Base-by-base conservation (phyloP, 2,888 invertebrate species). In the Salticus scenicus region DNA sequence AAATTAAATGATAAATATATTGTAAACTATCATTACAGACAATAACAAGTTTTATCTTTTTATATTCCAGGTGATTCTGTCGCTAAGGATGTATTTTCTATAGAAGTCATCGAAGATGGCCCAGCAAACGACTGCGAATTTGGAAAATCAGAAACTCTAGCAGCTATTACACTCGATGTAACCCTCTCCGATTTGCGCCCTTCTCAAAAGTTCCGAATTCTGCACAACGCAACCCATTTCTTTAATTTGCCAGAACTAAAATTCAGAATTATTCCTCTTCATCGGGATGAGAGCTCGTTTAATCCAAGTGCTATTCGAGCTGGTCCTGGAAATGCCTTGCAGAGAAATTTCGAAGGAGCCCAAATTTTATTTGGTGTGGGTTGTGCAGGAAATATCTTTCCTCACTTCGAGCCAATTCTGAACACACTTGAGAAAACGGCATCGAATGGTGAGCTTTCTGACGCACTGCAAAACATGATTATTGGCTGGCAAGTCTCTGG, bases 331-430 rank as follows among this genome's bases (percentile, higher is more conserved):
- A 88, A 89, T 72, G 88, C 88, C 7, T 70, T 81, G 0, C 76
- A 78, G 10, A 63, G 83, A 31, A 72, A 80, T n/a, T 73, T 37
- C 24, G 71, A 88, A 20, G 88, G 88, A 27, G 42, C 85, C 20
- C 71, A 86, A 30, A 28, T 89, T 10, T 80, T 87, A 12, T 89
- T 89, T 86, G 89, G 89, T 93, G 95, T 96, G 81, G 96, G 96
- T 1, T 96, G 96, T 91, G 94, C 94, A 70, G 94, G 94, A 67
- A 93, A 93, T 88, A 92, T 96, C 33, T 94, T 94, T 93, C 91
- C 92, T n/a, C 93, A 94, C 72, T 94, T 94, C 89, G 93, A 93
- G 57, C 92, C 94, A 0, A 88, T 94, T 17, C 93, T 96, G n/a
- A 93, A 94, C 41, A 94, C 94, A 41, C 91, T 95, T 14, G 93